Conservation (phyloP, 2,888 invertebrate genomes). For the Thecocarcelia acutangulata region DNA sequence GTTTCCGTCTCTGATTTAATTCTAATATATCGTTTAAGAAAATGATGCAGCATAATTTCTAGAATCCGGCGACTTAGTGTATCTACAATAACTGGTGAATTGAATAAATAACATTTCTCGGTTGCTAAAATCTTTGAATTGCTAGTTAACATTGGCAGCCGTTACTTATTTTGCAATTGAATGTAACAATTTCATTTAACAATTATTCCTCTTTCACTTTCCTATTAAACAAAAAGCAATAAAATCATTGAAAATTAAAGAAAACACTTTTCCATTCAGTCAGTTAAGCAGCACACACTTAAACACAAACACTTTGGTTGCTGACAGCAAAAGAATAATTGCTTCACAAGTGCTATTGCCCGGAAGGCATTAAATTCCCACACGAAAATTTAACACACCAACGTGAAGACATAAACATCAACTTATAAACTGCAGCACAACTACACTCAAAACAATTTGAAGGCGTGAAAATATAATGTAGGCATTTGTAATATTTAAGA, state of each 20-base stretch:
- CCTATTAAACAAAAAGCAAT: neutral
- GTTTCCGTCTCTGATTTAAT: no score
- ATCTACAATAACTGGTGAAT: no score
- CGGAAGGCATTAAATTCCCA: conserved; percentile 42
- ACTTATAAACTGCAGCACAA: no score
- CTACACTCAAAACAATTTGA: no score
- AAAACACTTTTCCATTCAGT: neutral
- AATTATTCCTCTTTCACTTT: conserved; percentile 4
- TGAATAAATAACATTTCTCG: neutral
- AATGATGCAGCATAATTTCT: no score
- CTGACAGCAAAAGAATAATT: conserved; percentile 64
- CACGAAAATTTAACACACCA: neutral
- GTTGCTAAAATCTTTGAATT: conserved; percentile 30
- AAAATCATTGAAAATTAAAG: neutral
- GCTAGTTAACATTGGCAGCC: conserved; percentile 23
- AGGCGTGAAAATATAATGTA: no score
- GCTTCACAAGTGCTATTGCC: conserved; percentile 58
- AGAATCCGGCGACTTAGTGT: no score
- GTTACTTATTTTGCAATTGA: neutral
- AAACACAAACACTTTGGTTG: conserved; percentile 19
- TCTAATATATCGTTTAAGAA: no score
- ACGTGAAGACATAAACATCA: neutral
- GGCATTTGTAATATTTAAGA: no score
- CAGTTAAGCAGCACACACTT: neutral
- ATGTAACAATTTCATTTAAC: conserved; percentile 39